Conservation (phyloP, 1,140 invertebrate genomes). For the Leptinotarsa defecta region DNA sequence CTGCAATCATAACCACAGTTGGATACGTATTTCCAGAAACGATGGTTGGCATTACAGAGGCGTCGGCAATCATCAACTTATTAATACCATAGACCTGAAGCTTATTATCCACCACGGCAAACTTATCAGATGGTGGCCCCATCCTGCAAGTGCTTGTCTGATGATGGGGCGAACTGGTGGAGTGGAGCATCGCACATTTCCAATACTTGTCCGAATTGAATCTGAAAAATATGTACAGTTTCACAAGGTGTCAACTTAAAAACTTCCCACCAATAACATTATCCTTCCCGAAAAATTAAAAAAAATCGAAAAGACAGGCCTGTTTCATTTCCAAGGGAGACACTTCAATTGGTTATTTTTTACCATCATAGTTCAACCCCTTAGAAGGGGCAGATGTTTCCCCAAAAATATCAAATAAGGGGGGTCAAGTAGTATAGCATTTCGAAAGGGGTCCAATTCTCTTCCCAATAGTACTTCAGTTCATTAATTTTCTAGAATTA, state of each 20-base stretch:
- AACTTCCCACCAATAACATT: slow-evolving; percentile 52
- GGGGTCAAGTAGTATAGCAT: no score
- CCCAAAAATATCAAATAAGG: no score
- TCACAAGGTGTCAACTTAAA: slow-evolving; percentile 55
- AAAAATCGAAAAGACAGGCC: no score
- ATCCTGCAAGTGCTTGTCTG: slow-evolving; percentile 82
- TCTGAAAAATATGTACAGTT: slow-evolving; percentile 50
- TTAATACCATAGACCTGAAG: slow-evolving; percentile 56
- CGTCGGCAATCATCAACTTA: slow-evolving; percentile 70
- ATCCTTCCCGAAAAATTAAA: no score
- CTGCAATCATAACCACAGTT: slow-evolving; percentile 62
- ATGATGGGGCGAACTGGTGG: slow-evolving; percentile 81
- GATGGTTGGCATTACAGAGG: slow-evolving; percentile 72
- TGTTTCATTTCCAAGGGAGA: no score
- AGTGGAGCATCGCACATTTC: slow-evolving; percentile 74
- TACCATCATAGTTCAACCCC: no score
- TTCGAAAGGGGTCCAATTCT: no score
- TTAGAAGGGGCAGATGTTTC: no score
- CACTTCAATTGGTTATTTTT: no score
- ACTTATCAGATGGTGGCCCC: slow-evolving; percentile 66
- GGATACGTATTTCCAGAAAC: slow-evolving; percentile 63
- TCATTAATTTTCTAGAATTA: no score
- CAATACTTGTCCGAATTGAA: slow-evolving; percentile 79
- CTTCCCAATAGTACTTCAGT: no score
- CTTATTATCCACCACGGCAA: slow-evolving; percentile 58